Conservation (phyloP, 2,113 vertebrate genomes). For the Protomyctophum bolini region DNA sequence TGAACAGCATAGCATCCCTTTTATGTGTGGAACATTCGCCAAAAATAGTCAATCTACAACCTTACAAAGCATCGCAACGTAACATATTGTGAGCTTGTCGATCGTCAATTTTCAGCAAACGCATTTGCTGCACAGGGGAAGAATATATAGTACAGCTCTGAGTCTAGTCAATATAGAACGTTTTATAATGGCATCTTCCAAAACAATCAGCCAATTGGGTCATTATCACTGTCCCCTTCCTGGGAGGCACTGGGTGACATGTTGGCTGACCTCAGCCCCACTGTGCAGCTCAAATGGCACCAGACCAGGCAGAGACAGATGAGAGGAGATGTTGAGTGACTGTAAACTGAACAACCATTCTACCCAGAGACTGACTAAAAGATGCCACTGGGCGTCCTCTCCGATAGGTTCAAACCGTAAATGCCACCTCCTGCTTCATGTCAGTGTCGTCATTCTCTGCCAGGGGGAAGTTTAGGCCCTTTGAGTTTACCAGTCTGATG, state of each 20-base stretch:
- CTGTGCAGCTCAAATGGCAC: conserved; percentile 50
- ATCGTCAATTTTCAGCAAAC: no score
- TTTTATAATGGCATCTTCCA: conserved; percentile 5
- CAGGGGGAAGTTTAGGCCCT: conserved; percentile 37
- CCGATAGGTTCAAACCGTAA: conserved; percentile 37
- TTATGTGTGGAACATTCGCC: no score
- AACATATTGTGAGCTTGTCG: no score
- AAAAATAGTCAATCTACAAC: no score
- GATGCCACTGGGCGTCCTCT: conserved; percentile 36
- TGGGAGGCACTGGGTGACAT: conserved; percentile 52
- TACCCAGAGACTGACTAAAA: conserved; percentile 47
- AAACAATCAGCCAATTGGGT: conserved; percentile 8
- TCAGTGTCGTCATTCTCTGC: conserved; percentile 48
- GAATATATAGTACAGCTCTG: no score
- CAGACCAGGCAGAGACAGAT: conserved; percentile 46
- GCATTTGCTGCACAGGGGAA: no score
- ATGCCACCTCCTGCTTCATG: conserved; percentile 25
- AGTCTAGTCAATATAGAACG: no score
- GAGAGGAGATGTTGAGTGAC: conserved; percentile 54
- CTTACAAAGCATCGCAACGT: no score
- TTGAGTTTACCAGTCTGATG: conserved; percentile 19
- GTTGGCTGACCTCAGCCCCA: conserved; percentile 57
- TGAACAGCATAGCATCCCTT: no score
- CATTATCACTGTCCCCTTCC: conserved; percentile 31
- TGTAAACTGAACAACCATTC: conserved; percentile 60